Evolutionary conservation across 2,888 invertebrate genomes (phyloP).

Genomic region (Callyntrura sp.): DNA sequence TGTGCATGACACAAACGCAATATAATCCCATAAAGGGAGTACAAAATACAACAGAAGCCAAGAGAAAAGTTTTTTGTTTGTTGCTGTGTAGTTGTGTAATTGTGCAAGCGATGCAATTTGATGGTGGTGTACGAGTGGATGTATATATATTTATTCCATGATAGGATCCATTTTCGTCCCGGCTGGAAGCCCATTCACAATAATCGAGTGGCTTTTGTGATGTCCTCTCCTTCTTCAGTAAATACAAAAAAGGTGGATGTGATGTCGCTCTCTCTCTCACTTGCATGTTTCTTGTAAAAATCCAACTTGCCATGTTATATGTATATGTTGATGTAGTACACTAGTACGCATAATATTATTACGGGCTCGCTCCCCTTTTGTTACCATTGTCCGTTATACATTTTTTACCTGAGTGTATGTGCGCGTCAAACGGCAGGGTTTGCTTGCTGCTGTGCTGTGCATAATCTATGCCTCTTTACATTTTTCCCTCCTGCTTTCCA

Average conservation of each 20-base stretch:
- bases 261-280: conserved; percentile 55
- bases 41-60: conserved; percentile 50
- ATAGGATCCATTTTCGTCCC: conserved; percentile 78
- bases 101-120: conserved; percentile 26
- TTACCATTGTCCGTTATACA: conserved; percentile 56
- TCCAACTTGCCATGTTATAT: conserved; percentile 27
- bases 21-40: conserved; percentile 49
- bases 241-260: conserved; percentile 55
- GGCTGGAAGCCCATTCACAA: conserved; percentile 77
- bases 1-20: conserved; percentile 56
- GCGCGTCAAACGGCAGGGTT: conserved; percentile 45
- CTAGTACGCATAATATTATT: conserved; percentile 49
- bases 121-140: background rate
- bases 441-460: conserved; percentile 42
- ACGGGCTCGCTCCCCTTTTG: conserved; percentile 61
- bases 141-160: conserved; percentile 32
- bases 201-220: conserved; percentile 77
- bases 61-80: conserved; percentile 13
- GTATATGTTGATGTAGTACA: conserved; percentile 42
- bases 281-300: conserved; percentile 30
- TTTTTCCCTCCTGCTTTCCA: conserved; percentile 26
- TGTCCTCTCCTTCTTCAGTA: conserved; percentile 54
- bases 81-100: background rate
- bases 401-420: conserved; percentile 31
- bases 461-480: conserved; percentile 57